Conservation (phyloP, 2,797 vertebrate species). For the Parambassis ranga region DNA sequence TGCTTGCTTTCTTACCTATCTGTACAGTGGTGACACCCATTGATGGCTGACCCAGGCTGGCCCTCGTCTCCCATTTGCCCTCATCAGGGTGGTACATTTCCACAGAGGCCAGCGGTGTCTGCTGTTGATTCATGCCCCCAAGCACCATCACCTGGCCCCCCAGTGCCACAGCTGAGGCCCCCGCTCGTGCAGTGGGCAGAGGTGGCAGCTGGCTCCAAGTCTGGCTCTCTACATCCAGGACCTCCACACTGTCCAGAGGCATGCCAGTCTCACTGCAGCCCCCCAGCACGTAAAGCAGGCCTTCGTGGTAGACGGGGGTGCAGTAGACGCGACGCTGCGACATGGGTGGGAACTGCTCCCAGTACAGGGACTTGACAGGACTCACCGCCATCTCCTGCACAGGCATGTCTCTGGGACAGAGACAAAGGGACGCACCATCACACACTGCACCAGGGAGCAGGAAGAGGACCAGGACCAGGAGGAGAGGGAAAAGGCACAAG, state of each 20-base stretch:
- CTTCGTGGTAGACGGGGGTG: conserved; percentile 85
- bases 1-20: conserved; percentile 86
- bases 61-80: conserved; percentile 92
- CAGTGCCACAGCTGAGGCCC: conserved; percentile 84
- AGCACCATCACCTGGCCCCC: conserved; percentile 91
- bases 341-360: conserved; percentile 93
- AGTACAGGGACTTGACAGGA: conserved; percentile 84
- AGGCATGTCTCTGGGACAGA: conserved; percentile 77
- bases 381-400: conserved; percentile 87
- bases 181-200: conserved; percentile 87
- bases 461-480: neutral
- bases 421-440: conserved; percentile 73
- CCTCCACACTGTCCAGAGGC: conserved; percentile 87
- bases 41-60: conserved; percentile 89
- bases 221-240: conserved; percentile 88
- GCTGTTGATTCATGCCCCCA: conserved; percentile 91
- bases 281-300: conserved; percentile 91
- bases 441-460: conserved; percentile 35
- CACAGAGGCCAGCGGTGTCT: conserved; percentile 91
- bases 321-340: conserved; percentile 92
- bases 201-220: conserved; percentile 88
- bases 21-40: conserved; percentile 93
- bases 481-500: neutral
- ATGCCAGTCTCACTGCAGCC: conserved; percentile 89
- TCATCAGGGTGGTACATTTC: conserved; percentile 92